These are phyloP conservation scores for Hypotaenidia philippensis DNA, from an alignment of 2,797 vertebrate genomes.

Conservation along the genomic window DNA sequence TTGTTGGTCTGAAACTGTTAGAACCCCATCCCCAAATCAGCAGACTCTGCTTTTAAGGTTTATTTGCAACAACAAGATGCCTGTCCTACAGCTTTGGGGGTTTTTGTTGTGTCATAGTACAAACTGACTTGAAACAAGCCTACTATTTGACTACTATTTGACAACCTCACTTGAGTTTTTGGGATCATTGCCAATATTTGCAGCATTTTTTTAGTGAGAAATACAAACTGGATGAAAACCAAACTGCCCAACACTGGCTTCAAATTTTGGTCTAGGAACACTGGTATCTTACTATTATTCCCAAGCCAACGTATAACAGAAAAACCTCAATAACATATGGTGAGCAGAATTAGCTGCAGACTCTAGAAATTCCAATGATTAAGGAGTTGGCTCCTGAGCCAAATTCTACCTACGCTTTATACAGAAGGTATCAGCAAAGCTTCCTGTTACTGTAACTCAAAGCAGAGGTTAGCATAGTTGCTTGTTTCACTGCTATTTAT, in stretches of 20 bases:
- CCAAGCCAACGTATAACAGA: background rate
- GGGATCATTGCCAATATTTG: background rate
- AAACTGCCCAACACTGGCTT: background rate
- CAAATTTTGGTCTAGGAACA: background rate
- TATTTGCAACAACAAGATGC: background rate
- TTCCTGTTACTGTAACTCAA: background rate
- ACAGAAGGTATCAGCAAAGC: background rate
- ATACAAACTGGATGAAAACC: background rate
- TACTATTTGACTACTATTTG: background rate
- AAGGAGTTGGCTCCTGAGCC: background rate
- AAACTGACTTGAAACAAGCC: background rate
- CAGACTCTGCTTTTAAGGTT: background rate
- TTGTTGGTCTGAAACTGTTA: background rate
- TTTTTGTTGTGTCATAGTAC: background rate
- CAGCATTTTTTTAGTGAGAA: background rate
- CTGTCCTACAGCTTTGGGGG: background rate
- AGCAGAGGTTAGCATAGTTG: background rate
- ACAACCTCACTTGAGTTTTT: background rate
- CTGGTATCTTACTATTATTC: background rate
- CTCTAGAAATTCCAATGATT: background rate
- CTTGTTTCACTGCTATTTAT: background rate
- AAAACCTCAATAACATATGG: background rate
- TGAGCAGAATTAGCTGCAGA: background rate
- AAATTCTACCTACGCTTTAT: background rate
- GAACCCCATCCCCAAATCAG: background rate